These are phyloP conservation scores for Prunella himalayana DNA, from an alignment of 2,113 vertebrate species.

Conservation along the genomic window DNA sequence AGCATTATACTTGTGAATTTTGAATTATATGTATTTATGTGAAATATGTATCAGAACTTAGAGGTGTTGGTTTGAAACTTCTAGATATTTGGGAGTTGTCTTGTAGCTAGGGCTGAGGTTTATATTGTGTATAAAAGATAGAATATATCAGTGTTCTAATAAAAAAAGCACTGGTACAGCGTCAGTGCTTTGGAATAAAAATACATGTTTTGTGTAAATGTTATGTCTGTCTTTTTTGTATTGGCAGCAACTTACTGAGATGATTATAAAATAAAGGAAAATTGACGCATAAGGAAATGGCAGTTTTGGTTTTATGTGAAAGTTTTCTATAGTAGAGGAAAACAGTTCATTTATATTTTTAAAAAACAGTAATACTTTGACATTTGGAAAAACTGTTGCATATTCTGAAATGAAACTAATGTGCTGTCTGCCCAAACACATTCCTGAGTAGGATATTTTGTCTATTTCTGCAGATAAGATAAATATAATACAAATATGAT, in stretches of 20 bases:
- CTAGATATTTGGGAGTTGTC: background rate
- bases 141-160: background rate
- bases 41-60: background rate
- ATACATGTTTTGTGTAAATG: background rate
- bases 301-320: accelerated
- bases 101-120: background rate
- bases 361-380: background rate
- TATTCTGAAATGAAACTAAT: background rate
- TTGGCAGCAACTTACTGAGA: background rate
- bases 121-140: background rate
- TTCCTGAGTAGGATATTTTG: background rate
- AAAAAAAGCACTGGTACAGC: background rate
- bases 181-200: background rate
- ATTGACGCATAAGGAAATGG: background rate
- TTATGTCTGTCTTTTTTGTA: background rate
- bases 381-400: background rate
- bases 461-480: background rate
- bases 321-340: background rate
- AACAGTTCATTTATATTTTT: background rate
- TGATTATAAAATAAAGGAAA: background rate
- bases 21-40: background rate
- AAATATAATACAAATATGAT: background rate
- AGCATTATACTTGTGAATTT: background rate
- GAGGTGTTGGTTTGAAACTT: background rate
- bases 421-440: background rate